Evolutionary conservation across 2,888 invertebrate species (phyloP), one percentile per base, ranked within the genome.

Genomic region (Mimumesa dahlbomi): DNA sequence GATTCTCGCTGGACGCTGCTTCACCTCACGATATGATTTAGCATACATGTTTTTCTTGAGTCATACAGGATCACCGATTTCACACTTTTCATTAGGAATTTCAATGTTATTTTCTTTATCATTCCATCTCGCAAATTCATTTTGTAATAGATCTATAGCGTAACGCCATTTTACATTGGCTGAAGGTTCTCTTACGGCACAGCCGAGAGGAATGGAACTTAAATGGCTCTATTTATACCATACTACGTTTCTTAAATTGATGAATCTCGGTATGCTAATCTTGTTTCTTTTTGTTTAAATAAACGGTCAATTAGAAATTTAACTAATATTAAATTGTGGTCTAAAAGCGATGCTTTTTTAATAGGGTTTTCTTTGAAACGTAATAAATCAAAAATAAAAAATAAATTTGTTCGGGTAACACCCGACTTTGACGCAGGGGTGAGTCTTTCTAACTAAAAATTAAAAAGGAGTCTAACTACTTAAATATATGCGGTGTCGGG

Each of bases 11-110:
- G 63, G 50, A 43, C 11, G 6, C 36, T 38, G 14, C 21, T 22
- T 40, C 22, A 29, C 18, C 54, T 50, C 52, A 52, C 43, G 65
- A 73, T 69, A 73, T 69, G 65, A 56, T 69, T n/a, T 62, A 65
- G 49, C 56, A 16, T 38, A 6, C 38, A 48, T n/a, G n/a, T 16
- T 13, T 59, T 2, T 36, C 54, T 65, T 54, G 50, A 56, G 5
- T 54, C 7, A 36, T 50, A 43, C 14, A 43, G n/a, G 36, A 68
- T 67, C 38, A 43, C 25, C 42, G 25, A 36, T 65, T 36, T 43
- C 25, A 9, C 18, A 2, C 11, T 45, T 48, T 11, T 14, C 18
- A 18, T 21, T 14, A 31, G 25, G 22, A 65, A 54, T 58, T 42
- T 31, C 13, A 6, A n/a, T n/a, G n/a, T n/a, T n/a, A n/a, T n/a